Evolutionary conservation across 2,888 invertebrate genomes (phyloP).

Genomic region (Limulus polyphemus): DNA sequence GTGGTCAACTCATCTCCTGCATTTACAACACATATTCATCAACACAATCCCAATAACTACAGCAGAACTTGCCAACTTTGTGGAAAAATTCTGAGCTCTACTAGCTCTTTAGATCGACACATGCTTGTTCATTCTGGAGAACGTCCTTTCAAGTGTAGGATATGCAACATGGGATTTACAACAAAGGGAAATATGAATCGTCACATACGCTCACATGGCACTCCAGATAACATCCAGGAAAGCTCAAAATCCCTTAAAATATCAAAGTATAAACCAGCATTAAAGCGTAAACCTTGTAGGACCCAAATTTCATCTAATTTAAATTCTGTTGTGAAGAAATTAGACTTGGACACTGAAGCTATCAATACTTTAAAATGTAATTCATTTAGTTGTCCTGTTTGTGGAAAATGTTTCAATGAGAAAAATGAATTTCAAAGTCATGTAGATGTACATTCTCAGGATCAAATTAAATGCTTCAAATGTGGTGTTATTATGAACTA

Average conservation of each 20-base stretch:
- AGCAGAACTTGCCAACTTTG: constrained; percentile 52
- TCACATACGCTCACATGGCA: constrained; percentile 58
- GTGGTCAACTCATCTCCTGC: constrained; percentile 51
- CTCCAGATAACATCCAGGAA: constrained; percentile 12
- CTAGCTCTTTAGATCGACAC: constrained; percentile 64
- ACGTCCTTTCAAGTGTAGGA: constrained; percentile 62
- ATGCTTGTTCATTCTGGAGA: constrained; percentile 67
- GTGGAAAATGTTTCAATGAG: constrained; percentile 50
- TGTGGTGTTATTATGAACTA: constrained; percentile 61
- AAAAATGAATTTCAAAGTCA: constrained; percentile 50
- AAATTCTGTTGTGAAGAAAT: constrained; percentile 26
- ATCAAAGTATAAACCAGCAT: constrained; percentile 2
- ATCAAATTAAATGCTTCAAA: constrained; percentile 54
- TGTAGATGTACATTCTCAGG: constrained; percentile 53
- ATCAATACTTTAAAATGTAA: constrained; percentile 38
- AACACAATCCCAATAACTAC: constrained; percentile 38
- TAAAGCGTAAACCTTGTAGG: constrained; percentile 3
- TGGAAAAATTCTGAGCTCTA: constrained; percentile 57
- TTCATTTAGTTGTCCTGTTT: constrained; percentile 40
- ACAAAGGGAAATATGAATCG: constrained; percentile 77
- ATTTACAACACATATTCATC: constrained; percentile 54
- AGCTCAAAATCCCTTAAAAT: constrained; percentile 6
- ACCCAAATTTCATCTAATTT: neutral
- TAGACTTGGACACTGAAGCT: constrained; percentile 30
- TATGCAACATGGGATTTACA: constrained; percentile 66